Evolutionary conservation across 2,888 invertebrate genomes (phyloP), one percentile per base, ranked within the genome.

Genomic region (Calameuta filiformis): DNA sequence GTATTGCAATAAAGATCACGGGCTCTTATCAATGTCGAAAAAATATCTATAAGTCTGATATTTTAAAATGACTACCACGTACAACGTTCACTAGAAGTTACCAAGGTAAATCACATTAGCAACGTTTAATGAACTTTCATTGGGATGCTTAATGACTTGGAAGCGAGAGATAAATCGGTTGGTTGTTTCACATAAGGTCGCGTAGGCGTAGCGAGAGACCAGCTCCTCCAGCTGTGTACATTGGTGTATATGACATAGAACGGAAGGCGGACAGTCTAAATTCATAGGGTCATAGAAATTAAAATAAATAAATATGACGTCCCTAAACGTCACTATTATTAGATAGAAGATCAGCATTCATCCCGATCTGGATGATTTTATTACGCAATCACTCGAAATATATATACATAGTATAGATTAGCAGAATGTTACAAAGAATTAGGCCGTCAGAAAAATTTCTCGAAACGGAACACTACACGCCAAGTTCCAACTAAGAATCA

Each of bases 261-360:
- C 23, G 15, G 6, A 56, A 56, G 9, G 23, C 6, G 40, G 40
- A 40, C 40, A 56, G 40, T 56, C 23, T 56, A 56, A 56, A 56
- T 56, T 56, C 40, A 6, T 56, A 56, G 40, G 31, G 71, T 71
- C 71, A 30, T 31, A 31, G 71, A 71, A 71, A 33, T 30, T 15
- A 12, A 71, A 71, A 71, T 71, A 71, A 71, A 30, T 30, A 71
- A 71, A 71, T 30, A 33, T 71, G 71, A 71, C 71, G 71, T 31
- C 71, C 31, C 71, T 71, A 12, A 71, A 71, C 30, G 71, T 31
- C 31, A 12, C 31, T 71, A 71, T 71, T 30, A 71, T 71, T 71
- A 71, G 31, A 35, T 35, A 12, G 11, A 11, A 9, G 0, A 23
- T 56, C 23, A 56, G 40, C 23, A 40, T 23, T 23, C 0, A 6